Evolutionary conservation across 2,888 invertebrate species (phyloP).

Genomic region (Gnatocerus cornutus): DNA sequence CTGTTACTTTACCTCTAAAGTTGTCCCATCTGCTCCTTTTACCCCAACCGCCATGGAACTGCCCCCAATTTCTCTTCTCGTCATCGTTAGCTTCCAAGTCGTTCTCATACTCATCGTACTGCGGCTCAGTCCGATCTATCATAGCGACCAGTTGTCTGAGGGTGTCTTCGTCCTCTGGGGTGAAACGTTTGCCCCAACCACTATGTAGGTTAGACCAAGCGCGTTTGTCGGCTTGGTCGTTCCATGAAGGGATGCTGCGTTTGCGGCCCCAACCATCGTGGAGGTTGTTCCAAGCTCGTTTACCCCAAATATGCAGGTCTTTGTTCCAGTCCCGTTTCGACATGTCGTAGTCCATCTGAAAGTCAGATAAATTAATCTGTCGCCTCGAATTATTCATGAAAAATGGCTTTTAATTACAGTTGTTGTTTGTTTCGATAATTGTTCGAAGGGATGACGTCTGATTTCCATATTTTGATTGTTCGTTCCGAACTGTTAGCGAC

Average conservation of each 20-base stretch:
- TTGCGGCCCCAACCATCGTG: slow-evolving; percentile 75
- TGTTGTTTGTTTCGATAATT: not conserved
- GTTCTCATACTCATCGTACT: slow-evolving; percentile 57
- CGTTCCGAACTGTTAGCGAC: not conserved
- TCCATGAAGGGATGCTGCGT: slow-evolving; percentile 66
- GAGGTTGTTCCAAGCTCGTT: slow-evolving; percentile 76
- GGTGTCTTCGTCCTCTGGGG: slow-evolving; percentile 65
- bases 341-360: slow-evolving; percentile 74
- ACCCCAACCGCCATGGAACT: slow-evolving; percentile 83
- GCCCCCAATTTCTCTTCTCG: slow-evolving; percentile 81
- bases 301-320: slow-evolving; percentile 76
- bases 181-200: slow-evolving; percentile 70
- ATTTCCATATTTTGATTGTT: slow-evolving; percentile 6
- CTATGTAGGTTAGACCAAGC: slow-evolving; percentile 74
- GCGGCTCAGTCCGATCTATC: slow-evolving; percentile 57
- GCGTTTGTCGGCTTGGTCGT: slow-evolving; percentile 72
- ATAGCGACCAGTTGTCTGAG: slow-evolving; percentile 63
- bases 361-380: slow-evolving; percentile 21
- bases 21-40: slow-evolving; percentile 79
- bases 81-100: slow-evolving; percentile 62
- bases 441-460: not conserved
- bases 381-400: not conserved
- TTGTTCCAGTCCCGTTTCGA: slow-evolving; percentile 78
- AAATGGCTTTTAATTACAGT: not conserved
- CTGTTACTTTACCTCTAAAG: slow-evolving; percentile 70